Percentiles rank a stretch among this genome's conserved stretches.
These are phyloP conservation scores for Acrobeloides nanus DNA, from an alignment of 2,888 invertebrate species.

Conservation along the genomic window DNA sequence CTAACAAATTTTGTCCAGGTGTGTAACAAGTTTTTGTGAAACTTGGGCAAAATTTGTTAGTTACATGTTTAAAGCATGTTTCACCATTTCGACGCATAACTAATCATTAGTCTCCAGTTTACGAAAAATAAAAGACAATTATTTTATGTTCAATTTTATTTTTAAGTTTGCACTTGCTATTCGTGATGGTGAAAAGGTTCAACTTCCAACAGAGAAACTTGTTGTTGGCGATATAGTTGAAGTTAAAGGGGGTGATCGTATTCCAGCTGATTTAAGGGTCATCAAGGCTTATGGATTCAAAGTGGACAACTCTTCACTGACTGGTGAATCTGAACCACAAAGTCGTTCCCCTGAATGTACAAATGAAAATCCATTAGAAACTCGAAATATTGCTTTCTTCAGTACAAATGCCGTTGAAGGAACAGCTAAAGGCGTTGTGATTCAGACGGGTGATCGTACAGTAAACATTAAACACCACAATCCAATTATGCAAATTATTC, in stretches of 20 bases:
- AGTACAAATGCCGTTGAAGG: conserved; percentile 59
- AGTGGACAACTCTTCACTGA: conserved; percentile 41
- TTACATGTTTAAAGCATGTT: no score
- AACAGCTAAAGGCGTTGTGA: conserved; percentile 63
- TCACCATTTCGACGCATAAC: no score
- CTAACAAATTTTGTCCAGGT: neutral
- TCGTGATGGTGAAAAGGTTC: conserved; percentile 55
- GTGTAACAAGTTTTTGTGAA: no score
- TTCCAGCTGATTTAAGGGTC: conserved; percentile 92
- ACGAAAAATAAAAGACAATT: no score
- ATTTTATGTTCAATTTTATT: no score
- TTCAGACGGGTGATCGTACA: conserved; percentile 65
- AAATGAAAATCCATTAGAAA: conserved; percentile 58
- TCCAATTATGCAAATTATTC: conserved; percentile 54
- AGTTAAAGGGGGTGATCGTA: conserved; percentile 94
- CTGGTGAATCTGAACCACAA: conserved; percentile 57
- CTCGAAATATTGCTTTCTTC: conserved; percentile 58
- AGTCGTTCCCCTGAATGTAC: conserved; percentile 56
- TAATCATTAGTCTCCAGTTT: no score
- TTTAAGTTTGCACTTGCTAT: conserved; percentile 22
- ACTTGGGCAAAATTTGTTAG: neutral
- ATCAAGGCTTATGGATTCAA: conserved; percentile 89
- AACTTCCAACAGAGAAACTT: conserved; percentile 65
- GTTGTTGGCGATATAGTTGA: conserved; percentile 94
- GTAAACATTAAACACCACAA: conserved; percentile 67